These are phyloP conservation scores for Tyrannus savana DNA, from an alignment of 2,113 vertebrate genomes.

Conservation along the genomic window DNA sequence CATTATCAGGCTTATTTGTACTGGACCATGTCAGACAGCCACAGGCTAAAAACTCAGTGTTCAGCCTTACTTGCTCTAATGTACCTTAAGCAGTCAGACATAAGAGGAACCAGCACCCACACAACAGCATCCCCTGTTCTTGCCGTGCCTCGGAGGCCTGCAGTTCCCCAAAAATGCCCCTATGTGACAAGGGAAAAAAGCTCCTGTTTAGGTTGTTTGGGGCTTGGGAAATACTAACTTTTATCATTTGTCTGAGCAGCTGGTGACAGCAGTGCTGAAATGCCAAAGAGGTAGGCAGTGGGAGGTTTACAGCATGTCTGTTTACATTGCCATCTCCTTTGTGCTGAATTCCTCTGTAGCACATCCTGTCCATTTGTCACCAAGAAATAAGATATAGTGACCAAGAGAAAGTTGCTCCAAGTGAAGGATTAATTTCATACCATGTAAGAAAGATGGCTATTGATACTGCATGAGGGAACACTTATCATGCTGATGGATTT, in stretches of 20 bases:
- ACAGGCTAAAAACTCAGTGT: background rate
- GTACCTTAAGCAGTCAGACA: background rate
- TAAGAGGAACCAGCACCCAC: background rate
- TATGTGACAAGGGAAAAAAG: background rate
- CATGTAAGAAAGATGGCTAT: background rate
- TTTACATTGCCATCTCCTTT: background rate
- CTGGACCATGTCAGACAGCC: background rate
- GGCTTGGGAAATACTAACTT: background rate
- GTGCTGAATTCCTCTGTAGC: background rate
- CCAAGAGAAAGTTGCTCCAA: conserved; percentile 5
- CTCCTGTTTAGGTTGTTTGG: background rate
- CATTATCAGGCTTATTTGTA: background rate
- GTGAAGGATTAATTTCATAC: conserved; percentile 47
- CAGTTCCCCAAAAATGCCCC: background rate
- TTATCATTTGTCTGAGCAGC: background rate
- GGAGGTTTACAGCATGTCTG: background rate
- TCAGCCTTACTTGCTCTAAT: background rate
- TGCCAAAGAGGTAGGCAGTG: background rate
- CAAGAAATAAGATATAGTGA: conserved; percentile 52
- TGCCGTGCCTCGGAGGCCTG: background rate
- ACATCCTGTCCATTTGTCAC: conserved; percentile 16
- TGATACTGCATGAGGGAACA: conserved; percentile 8
- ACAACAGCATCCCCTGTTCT: background rate
- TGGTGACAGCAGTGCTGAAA: background rate
- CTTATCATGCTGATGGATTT: conserved; percentile 60